Evolutionary conservation across 1,140 invertebrate species (phyloP).

Genomic region (Plectus sambesii): DNA sequence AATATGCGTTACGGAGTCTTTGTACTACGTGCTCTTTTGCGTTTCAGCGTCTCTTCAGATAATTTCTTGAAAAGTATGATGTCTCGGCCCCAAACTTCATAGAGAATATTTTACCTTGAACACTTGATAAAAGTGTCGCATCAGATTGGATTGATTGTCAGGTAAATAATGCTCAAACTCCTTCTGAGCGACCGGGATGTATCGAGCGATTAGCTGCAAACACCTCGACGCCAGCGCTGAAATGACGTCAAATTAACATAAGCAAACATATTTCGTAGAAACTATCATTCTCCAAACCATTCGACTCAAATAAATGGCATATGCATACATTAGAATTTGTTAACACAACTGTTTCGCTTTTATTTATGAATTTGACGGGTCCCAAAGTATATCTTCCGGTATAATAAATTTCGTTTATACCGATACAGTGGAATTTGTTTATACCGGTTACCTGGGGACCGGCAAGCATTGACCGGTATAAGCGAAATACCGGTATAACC

Average conservation of each 20-base stretch:
- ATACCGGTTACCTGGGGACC: too few relatives aligned
- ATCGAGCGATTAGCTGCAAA: constrained; percentile 58
- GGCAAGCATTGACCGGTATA: too few relatives aligned
- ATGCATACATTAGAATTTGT: too few relatives aligned
- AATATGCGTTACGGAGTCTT: too few relatives aligned
- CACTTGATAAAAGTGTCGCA: constrained; percentile 53
- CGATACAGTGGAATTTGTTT: too few relatives aligned
- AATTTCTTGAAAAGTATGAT: constrained; percentile 3
- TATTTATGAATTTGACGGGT: not conserved
- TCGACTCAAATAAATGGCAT: too few relatives aligned
- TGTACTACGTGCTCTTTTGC: too few relatives aligned
- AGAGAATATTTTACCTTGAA: constrained; percentile 41
- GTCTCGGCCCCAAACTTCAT: constrained; percentile 27
- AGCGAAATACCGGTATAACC: too few relatives aligned
- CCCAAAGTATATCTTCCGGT: too few relatives aligned
- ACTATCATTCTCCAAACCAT: constrained; percentile 8
- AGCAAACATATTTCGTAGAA: constrained; percentile 8
- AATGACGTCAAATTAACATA: constrained; percentile 20
- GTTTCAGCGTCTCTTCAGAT: too few relatives aligned
- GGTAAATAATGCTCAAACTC: constrained; percentile 50
- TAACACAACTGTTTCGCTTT: too few relatives aligned
- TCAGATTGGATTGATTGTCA: constrained; percentile 46
- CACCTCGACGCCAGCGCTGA: constrained; percentile 71
- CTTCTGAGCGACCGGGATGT: constrained; percentile 50
- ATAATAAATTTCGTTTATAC: too few relatives aligned